Evolutionary conservation across 2,797 vertebrate genomes (phyloP).

Genomic region (Mycteria americana): DNA sequence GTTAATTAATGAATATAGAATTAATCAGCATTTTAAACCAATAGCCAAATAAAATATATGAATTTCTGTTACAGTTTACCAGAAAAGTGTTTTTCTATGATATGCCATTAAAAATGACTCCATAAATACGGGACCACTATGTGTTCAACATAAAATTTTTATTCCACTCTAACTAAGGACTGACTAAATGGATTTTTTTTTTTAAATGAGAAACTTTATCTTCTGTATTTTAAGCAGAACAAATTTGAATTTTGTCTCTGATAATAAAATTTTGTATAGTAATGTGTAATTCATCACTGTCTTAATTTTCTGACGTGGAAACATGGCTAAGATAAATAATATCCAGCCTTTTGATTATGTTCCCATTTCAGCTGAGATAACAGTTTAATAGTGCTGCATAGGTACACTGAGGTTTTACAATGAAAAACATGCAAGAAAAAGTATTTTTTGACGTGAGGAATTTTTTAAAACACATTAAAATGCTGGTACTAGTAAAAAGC

Average conservation of each 20-base stretch:
- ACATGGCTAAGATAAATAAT: slow-evolving; percentile 61
- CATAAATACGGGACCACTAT: slow-evolving; percentile 56
- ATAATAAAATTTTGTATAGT: slow-evolving; percentile 85
- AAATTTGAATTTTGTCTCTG: slow-evolving; percentile 81
- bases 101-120: slow-evolving; percentile 57
- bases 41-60: slow-evolving; percentile 58
- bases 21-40: slow-evolving; percentile 36
- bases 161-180: slow-evolving; percentile 43
- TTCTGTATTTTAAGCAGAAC: slow-evolving; percentile 81
- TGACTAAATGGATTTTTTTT: slow-evolving; percentile 66
- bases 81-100: slow-evolving; percentile 54
- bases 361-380: slow-evolving; percentile 46
- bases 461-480: slow-evolving; percentile 21
- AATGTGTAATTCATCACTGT: slow-evolving; percentile 73
- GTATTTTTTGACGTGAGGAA: not conserved
- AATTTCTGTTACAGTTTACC: slow-evolving; percentile 50
- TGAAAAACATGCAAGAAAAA: not conserved
- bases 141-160: slow-evolving; percentile 63
- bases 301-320: slow-evolving; percentile 69
- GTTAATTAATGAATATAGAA: not conserved
- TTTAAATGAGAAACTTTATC: slow-evolving; percentile 70
- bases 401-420: not conserved
- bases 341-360: slow-evolving; percentile 34
- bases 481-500: not conserved
- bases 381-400: slow-evolving; percentile 22